Percentiles rank a stretch among this genome's conserved stretches.
These are phyloP conservation scores for Pseudomyrmex pallidus DNA, from an alignment of 1,140 invertebrate genomes.

Conservation along the genomic window DNA sequence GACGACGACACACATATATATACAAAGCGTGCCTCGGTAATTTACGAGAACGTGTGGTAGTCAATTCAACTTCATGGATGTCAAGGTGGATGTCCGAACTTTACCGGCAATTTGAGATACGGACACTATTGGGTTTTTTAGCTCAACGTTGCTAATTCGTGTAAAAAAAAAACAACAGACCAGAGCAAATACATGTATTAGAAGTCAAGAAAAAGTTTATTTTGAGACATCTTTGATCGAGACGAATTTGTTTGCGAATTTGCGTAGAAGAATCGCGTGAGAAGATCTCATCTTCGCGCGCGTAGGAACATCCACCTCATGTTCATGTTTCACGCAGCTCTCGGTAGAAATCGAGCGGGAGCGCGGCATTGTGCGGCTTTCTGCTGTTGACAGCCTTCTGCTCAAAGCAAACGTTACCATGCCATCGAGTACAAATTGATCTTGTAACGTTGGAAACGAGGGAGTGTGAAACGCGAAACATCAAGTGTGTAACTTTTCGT, in stretches of 20 bases:
- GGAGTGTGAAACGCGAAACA: slow-evolving; percentile 24
- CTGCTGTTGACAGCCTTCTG: slow-evolving; percentile 51
- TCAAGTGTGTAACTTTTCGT: slow-evolving; percentile 13
- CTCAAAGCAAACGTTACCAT: slow-evolving; percentile 70
- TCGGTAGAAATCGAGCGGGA: slow-evolving; percentile 35
- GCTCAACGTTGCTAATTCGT: background rate
- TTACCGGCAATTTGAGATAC: slow-evolving; percentile 24
- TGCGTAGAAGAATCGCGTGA: slow-evolving; percentile 9
- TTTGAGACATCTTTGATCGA: too few species aligned
- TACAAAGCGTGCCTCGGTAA: slow-evolving; percentile 7
- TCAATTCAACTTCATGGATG: slow-evolving; percentile 40
- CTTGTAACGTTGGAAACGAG: slow-evolving; percentile 47
- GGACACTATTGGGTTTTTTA: background rate
- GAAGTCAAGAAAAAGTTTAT: too few species aligned
- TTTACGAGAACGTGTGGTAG: slow-evolving; percentile 23
- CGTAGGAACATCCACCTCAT: background rate
- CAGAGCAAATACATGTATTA: too few species aligned
- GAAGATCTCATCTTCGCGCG: background rate
- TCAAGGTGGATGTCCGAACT: slow-evolving; percentile 42
- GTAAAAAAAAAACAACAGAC: too few species aligned
- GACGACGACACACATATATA: slow-evolving; percentile 19
- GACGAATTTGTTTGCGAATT: background rate
- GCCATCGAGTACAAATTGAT: slow-evolving; percentile 62
- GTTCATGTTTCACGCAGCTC: slow-evolving; percentile 37
- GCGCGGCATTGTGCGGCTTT: slow-evolving; percentile 36